Evolutionary conservation across 2,888 invertebrate species (phyloP), one percentile per base, ranked within the genome.

Genomic region (Thymelicus acteon): DNA sequence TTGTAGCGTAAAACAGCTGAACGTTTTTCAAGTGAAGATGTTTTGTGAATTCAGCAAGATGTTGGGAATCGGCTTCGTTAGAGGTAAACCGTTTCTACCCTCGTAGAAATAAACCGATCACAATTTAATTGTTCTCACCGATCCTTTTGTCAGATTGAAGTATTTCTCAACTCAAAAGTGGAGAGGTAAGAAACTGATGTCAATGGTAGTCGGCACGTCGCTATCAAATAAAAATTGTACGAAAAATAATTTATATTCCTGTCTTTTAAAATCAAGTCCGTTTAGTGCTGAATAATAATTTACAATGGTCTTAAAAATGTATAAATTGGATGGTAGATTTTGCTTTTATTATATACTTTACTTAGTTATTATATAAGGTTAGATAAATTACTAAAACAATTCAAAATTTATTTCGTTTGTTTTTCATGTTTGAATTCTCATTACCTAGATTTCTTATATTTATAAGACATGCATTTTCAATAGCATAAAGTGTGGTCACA

Each of bases 51-150:
- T 19, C 3, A 19, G 39, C 47, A 40, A 62, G 48, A 12, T 47
- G n/a, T 19, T 57, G 37, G 7, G 13, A 37, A 37, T 6, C 13
- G 40, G n/a, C 7, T 44, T 69, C 58, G 48, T 63, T 63, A 70
- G 64, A 19, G 24, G 57, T 60, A 58, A 40, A 52, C 49, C 61
- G 61, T 19, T 19, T 19, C 19, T 19, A 19, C 19, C 40, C 52
- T 15, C 3, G 13, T 8, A 40, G 13, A 49, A 39, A 52, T 15
- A 57, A 49, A 58, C 49, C 13, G 52, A 70, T 70, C 58, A 60
- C 52, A 64, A 64, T 64, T 37, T 70, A 64, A 70, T 64, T 60
- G 58, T 70, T 70, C 64, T 64, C 70, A 70, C 70, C 64, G 64
- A 69, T 63, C 63, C 63, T 52, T 60, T 64, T 70, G 48, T 60